Evolutionary conservation across 2,797 vertebrate species (phyloP).

Genomic region (Arctocebus calabarensis): DNA sequence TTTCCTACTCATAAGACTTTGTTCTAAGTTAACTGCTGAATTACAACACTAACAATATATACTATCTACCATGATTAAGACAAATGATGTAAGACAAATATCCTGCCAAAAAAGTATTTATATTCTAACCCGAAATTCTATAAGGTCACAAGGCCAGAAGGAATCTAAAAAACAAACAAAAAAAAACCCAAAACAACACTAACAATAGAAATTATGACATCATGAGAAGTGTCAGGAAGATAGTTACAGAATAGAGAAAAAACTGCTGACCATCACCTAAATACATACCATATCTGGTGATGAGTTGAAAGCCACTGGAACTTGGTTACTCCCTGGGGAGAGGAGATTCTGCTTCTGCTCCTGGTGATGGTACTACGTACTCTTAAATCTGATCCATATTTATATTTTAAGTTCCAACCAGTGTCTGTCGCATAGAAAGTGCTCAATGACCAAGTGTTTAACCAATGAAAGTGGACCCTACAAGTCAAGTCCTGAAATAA

Average conservation of each 20-base stretch:
- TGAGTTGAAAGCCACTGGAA: neutral
- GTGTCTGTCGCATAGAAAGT: neutral
- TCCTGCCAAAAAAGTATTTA: neutral
- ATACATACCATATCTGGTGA: neutral
- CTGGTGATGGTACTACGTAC: neutral
- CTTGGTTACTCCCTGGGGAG: neutral
- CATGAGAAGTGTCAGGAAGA: neutral
- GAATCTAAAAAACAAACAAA: neutral
- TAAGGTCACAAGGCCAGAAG: neutral
- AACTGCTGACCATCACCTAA: neutral
- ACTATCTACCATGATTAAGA: neutral
- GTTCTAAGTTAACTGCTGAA: neutral
- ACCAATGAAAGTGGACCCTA: neutral
- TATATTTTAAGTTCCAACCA: neutral
- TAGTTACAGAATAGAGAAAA: neutral
- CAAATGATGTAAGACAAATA: slow-evolving; percentile 2
- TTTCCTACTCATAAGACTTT: neutral
- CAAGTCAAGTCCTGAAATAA: neutral
- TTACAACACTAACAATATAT: neutral
- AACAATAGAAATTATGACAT: neutral
- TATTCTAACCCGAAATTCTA: neutral
- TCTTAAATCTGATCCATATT: neutral
- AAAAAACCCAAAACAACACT: neutral
- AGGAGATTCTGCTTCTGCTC: slow-evolving; percentile 26
- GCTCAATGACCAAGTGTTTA: neutral